Conservation (phyloP, 2,888 invertebrate genomes). For the Xiphydria camelus region DNA sequence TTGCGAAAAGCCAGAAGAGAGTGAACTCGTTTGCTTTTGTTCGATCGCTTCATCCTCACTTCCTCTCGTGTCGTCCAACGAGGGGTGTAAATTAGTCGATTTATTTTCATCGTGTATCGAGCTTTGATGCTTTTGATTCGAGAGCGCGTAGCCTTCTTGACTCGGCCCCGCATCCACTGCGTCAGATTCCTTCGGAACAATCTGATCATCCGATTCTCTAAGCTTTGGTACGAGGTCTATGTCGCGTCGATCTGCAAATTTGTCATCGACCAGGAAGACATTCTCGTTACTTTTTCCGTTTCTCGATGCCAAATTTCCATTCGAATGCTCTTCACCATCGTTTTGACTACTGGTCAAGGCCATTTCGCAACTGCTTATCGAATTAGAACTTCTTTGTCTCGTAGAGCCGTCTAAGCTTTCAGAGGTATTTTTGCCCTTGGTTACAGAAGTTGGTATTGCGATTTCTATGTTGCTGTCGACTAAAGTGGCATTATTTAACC, state of each 20-base stretch:
- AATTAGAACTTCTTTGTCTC: constrained; percentile 52
- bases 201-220: too few relatives aligned
- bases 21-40: constrained; percentile 29
- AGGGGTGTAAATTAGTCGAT: neutral
- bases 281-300: constrained; percentile 22
- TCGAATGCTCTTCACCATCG: constrained; percentile 45
- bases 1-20: constrained; percentile 32
- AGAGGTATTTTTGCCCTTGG: constrained; percentile 33
- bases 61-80: constrained; percentile 4
- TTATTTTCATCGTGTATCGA: too few relatives aligned
- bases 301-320: constrained; percentile 30
- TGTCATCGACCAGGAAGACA: constrained; percentile 16
- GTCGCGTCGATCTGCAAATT: too few relatives aligned
- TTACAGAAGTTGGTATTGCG: constrained; percentile 49
- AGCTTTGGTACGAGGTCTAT: constrained; percentile 19
- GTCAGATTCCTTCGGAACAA: too few relatives aligned
- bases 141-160: too few relatives aligned
- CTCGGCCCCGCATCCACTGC: too few relatives aligned
- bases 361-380: constrained; percentile 56
- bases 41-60: constrained; percentile 5
- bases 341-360: constrained; percentile 49
- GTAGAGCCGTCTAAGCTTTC: constrained; percentile 19
- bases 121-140: neutral
- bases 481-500: constrained; percentile 17
- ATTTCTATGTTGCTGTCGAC: constrained; percentile 50